Base-by-base conservation (phyloP, 2,888 invertebrate species). In the Balanococcus diminutus region DNA sequence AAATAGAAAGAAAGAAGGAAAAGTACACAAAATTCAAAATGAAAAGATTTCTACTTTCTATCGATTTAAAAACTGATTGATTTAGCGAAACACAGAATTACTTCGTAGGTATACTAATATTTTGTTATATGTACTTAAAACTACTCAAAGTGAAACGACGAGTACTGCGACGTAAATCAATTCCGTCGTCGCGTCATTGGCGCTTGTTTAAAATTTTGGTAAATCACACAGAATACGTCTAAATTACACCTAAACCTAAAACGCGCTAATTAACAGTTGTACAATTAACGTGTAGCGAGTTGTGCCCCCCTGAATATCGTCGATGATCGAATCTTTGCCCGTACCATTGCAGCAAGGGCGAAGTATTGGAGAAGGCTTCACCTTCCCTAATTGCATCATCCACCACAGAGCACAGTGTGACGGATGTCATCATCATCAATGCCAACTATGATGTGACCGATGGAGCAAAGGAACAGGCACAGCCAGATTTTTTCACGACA, bases 401-500 rank as follows among this genome's bases (percentile, higher is more conserved):
- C 85, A 85, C 85, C 85, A 85, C 85, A 85, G 85, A 79, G 72
- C 32, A 84, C 51, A 56, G 31, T 85, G 85, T 85, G 85, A 85
- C 85, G 79, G 85, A 85, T 85, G 85, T 85, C 51, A 85, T 85
- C 85, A 85, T 75, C 75, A 84, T 67, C 75, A 85, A 51, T 42
- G 85, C 85, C 85, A 85, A 85, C 25, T 51, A 82, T 82, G 82
- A 85, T 85, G 72, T 85, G 79, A 85, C 84, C 85, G 85, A 86
- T 67, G 56, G 82, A 82, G 25, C 28, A 82, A 46, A 81, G 82
- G 72, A 86, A 32, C 81, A 86, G 86, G 86, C 86, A 86, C 86
- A 86, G 61, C 82, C 82, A 86, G 82, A 56, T 85, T 85, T 83
- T 83, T 75, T 85, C 86, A 86, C 72, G 86, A 86, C 86, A 86